Base-by-base conservation (phyloP, 2,113 vertebrate species). In the Hemichromis elongatus region DNA sequence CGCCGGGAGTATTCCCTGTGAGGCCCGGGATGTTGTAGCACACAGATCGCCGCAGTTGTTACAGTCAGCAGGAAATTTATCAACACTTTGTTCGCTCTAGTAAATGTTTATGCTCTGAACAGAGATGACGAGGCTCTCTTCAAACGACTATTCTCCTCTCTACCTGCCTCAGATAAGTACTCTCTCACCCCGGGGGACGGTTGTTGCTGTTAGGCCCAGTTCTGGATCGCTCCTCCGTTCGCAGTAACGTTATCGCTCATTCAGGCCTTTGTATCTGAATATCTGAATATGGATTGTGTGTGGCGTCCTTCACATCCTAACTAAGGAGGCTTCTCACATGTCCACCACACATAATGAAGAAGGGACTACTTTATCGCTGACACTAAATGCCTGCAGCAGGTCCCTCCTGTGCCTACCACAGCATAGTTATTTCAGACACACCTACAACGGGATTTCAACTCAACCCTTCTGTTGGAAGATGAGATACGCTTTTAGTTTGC, bases 1-100 rank as follows among this genome's bases (percentile, higher is more conserved):
- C 0, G 33, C n/a, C 19, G 1, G n/a, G 59, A 63, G 37, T 2
- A 63, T 63, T 0, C 59, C 59, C 59, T 63, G 37, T 37, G 33
- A 63, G 33, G 59, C 19, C 59, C 11, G 6, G 33, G 19, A 1
- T 63, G 59, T 21, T 37, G 59, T 63, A 37, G 59, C 59, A 37
- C 59, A 63, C 59, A 37, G 37, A 37, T 66, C 19, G 37, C 33
- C 19, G 37, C 61, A 66, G 6, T 66, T 37, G 33, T 66, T 66
- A 66, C 13, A 21, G 61, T 66, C 61, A 37, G 33, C 9, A 19
- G 61, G 33, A 21, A 66, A 37, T 37, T 37, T 19, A 37, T 33
- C 19, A 63, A 63, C 33, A 37, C 33, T 63, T 63, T 63, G 59
- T 33, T 66, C 11, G 11, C 61, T 37, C 61, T 13, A 66, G 19